Base-by-base conservation (phyloP, 2,113 vertebrate genomes). In the Xiphophorus couchianus region DNA sequence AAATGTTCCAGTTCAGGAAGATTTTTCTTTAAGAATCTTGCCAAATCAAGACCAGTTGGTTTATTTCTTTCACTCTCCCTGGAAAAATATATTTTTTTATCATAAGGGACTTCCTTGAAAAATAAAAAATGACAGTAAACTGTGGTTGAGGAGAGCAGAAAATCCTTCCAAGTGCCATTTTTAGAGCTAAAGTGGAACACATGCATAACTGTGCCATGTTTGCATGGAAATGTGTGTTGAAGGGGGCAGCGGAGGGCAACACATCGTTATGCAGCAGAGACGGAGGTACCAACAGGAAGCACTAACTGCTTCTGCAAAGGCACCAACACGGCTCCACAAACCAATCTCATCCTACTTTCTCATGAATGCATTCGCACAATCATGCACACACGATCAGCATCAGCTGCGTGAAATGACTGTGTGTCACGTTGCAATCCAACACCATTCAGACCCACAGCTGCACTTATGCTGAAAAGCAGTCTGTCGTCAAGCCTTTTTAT, bases 371-470 rank as follows among this genome's bases (percentile, higher is more conserved):
- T 37, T 10, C 61, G 69, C 75, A 60, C 71, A 72, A n/a, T 17
- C 67, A 51, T 61, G 1, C 44, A 58, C 61, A 67, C 71, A 77
- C 58, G 0, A 60, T 29, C 29, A 35, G 65, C 44, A 75, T 87
- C 84, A 82, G 84, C 86, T 85, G 86, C 80, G 73, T 73, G 62
- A 66, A 80, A 71, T 73, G 78, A 68, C 60, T 76, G 63, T 73
- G 66, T 84, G 83, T 88, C 82, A 30, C 30, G 17, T 80, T 82
- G 86, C 82, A 75, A 86, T 84, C 74, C 62, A 66, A 68, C 74
- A 77, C 82, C 54, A 80, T 80, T 88, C 88, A 83, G 62, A 80
- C 69, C 75, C 87, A 80, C 92, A 93, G 93, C 92, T 93, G 90
- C 89, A 88, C 84, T 86, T 58, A 81, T 86, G 91, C 81, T 87